Evolutionary conservation across 2,797 vertebrate species (phyloP), one percentile per base, ranked within the genome.

Genomic region (Rhincodon typus): DNA sequence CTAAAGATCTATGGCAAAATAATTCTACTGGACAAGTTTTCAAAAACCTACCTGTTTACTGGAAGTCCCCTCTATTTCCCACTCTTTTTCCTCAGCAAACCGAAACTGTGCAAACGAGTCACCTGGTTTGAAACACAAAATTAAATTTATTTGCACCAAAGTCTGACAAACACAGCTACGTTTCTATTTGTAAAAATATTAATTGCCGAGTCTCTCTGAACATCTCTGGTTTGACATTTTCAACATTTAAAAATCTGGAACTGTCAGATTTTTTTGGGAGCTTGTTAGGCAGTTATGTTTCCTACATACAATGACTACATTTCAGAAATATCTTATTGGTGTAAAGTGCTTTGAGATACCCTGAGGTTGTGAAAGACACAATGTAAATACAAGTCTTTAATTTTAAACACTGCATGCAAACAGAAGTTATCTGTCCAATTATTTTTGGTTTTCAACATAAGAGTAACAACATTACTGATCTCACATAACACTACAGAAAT

Each of bases 1-100:
- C 12, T 50, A 94, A 70, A 72, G 30, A 72, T 72, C 23, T 19
- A 69, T 50, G 46, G 10, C 23, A 70, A 50, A 72, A 0, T 23
- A 72, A 34, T 77, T 77, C 15, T n/a, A 53, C 13, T 72, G 38
- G 69, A 50, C 25, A 94, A 23, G 70, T 72, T 67, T 74, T 70
- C 21, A 53, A 57, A 30, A 4, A 12, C 7, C 4, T 97, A 99
- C 99, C 98, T 98, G 98, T 96, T 97, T 97, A 96, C 97, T 96
- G 95, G 97, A 97, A 90, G 97, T 96, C 38, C 96, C 97, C 96
- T 99, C 98, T 97, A 97, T 96, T 96, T 98, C 98, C 99, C 99
- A 99, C 86, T 99, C 98, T 74, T 98, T 99, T 96, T 99, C 99
- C 0, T 99, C 99, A 74, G 98, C 97, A 97, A 99, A 98, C 70